phyloP scores from a whole-genome alignment of 2,797 vertebrate species.

The Eulemur albifrons region DNA sequence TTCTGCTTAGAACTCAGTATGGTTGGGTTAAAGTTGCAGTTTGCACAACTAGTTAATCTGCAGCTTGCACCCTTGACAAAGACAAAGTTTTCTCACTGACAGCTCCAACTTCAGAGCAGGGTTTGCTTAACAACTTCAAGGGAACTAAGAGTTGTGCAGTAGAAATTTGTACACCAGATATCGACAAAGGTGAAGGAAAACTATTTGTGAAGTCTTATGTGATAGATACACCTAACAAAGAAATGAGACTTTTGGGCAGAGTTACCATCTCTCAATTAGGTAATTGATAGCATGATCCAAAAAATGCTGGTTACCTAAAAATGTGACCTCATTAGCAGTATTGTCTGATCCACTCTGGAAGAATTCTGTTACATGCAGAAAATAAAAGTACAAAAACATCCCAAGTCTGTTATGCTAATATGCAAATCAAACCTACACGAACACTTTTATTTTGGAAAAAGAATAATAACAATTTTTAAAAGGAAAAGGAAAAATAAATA shows the following conservation, averaged over 20 bases:
- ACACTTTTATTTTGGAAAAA: not conserved
- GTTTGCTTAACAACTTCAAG: not conserved
- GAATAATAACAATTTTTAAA: not conserved
- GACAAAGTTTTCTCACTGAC: not conserved
- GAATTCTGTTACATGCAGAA: not conserved
- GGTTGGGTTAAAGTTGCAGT: not conserved
- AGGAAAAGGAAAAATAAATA: not conserved
- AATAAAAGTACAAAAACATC: not conserved
- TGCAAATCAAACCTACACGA: not conserved
- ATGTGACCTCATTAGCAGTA: not conserved
- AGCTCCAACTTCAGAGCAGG: not conserved
- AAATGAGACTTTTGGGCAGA: not conserved
- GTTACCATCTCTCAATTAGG: not conserved
- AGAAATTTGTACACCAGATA: not conserved
- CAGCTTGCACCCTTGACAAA: not conserved
- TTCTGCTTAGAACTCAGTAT: not conserved
- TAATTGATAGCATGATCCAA: not conserved
- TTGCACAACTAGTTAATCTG: not conserved
- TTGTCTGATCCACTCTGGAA: not conserved
- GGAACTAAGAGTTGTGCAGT: not conserved
- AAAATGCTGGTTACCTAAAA: not conserved
- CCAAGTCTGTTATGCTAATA: not conserved
- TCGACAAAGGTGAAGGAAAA: not conserved
- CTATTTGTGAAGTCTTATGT: not conserved
- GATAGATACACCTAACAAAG: not conserved